These are phyloP conservation scores for Margarornis squamiger DNA, from an alignment of 2,797 vertebrate genomes.

Conservation along the genomic window DNA sequence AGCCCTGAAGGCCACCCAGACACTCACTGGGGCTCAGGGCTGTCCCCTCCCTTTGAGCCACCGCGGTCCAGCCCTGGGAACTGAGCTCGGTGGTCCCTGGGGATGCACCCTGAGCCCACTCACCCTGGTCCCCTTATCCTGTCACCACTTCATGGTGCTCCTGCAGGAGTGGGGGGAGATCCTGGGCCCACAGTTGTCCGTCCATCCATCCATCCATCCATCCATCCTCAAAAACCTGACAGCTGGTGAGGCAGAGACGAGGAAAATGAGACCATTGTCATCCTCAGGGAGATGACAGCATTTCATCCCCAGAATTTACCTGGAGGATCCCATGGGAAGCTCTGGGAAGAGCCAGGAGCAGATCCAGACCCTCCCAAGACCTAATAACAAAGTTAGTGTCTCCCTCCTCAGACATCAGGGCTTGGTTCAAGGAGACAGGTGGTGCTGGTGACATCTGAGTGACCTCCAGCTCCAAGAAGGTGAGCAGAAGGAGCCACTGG, in stretches of 20 bases:
- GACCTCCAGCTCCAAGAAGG: neutral
- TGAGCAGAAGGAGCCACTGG: neutral
- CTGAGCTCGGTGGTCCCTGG: too few relatives aligned
- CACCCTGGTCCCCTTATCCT: too few relatives aligned
- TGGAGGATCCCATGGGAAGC: neutral
- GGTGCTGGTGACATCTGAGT: neutral
- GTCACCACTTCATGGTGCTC: too few relatives aligned
- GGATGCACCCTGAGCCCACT: too few relatives aligned
- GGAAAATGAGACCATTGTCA: neutral
- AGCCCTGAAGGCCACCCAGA: neutral
- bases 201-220: too few relatives aligned
- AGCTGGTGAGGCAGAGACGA: neutral
- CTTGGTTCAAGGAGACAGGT: accelerated
- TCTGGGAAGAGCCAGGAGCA: neutral
- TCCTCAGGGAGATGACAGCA: neutral
- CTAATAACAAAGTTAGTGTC: neutral
- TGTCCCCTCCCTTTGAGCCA: neutral
- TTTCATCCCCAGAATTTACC: neutral
- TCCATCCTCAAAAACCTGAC: neutral
- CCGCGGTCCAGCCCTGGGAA: neutral
- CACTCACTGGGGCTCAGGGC: accelerated
- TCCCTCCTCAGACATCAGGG: neutral
- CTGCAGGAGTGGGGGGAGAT: too few relatives aligned
- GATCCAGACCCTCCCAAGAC: neutral
- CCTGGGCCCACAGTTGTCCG: too few relatives aligned